Evolutionary conservation across 2,113 vertebrate species (phyloP).

Genomic region (Thinocorus orbignyianus): DNA sequence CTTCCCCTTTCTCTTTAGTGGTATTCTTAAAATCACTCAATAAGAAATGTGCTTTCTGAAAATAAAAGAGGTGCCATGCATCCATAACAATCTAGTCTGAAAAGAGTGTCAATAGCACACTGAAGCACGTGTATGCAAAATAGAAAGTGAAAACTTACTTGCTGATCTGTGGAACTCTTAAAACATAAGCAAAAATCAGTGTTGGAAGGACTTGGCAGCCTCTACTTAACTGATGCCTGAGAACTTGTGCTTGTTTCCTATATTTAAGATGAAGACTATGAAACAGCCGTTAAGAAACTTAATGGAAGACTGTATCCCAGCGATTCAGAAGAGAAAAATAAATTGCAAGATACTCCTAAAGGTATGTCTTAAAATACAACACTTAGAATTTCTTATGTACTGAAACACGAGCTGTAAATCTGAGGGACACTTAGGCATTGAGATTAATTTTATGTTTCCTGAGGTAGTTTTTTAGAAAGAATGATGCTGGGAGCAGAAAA

Average conservation of each 20-base stretch:
- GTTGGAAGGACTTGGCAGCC: not conserved
- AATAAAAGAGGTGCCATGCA: not conserved
- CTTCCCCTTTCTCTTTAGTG: not conserved
- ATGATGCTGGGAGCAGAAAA: not conserved
- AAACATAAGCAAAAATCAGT: not conserved
- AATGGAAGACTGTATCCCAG: conserved; percentile 90
- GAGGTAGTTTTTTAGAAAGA: not conserved
- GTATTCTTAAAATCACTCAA: not conserved
- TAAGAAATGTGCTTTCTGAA: not conserved
- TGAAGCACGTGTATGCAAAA: not conserved
- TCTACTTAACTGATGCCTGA: not conserved
- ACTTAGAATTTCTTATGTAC: not conserved
- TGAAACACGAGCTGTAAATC: not conserved
- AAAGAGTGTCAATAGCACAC: not conserved
- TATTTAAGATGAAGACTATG: conserved; percentile 92
- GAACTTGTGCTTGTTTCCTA: not conserved
- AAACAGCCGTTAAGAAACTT: conserved; percentile 88
- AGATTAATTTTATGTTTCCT: not conserved
- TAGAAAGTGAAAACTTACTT: not conserved
- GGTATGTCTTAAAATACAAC: conserved; percentile 53
- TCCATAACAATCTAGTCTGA: not conserved
- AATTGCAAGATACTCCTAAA: conserved; percentile 31
- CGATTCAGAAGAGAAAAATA: conserved; percentile 46
- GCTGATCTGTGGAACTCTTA: not conserved
- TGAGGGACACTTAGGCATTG: not conserved